A percentile compares a stretch with the other conserved stretches of the same genome.
phyloP scores from a whole-genome alignment of 2,888 invertebrate species.

The Xanthorhoe designata region DNA sequence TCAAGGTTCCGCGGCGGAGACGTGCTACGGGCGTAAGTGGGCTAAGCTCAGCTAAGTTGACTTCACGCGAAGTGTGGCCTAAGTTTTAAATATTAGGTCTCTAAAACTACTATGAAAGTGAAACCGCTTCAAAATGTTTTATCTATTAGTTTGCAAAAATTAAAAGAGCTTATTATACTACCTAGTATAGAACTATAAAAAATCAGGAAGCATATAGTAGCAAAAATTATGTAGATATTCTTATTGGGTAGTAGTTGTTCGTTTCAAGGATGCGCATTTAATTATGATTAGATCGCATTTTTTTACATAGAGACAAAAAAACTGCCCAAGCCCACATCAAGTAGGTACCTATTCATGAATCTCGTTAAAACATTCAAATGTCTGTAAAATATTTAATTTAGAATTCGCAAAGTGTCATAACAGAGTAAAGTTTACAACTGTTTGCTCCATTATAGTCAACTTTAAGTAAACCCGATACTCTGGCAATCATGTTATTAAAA shows the following conservation, averaged over 20 bases:
- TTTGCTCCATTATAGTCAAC: too few relatives aligned
- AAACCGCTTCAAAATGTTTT: not conserved
- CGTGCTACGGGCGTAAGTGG: too few relatives aligned
- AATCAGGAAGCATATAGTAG: slow-evolving; percentile 62
- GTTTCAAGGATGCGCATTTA: slow-evolving; percentile 60
- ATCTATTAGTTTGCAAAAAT: slow-evolving; percentile 12
- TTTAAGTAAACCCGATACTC: too few relatives aligned
- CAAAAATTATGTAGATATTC: slow-evolving; percentile 59
- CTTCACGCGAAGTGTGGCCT: too few relatives aligned
- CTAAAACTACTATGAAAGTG: not conserved
- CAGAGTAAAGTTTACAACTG: too few relatives aligned
- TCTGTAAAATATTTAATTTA: not conserved
- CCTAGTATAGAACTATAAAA: slow-evolving; percentile 53
- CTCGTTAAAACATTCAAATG: not conserved
- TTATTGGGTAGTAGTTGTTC: slow-evolving; percentile 36
- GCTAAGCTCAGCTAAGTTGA: too few relatives aligned
- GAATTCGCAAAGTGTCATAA: too few relatives aligned
- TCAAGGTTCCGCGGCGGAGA: too few relatives aligned
- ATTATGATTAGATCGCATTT: slow-evolving; percentile 40
- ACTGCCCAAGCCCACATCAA: not conserved
- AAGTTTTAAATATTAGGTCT: not conserved
- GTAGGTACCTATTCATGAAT: not conserved
- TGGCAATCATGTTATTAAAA: too few relatives aligned
- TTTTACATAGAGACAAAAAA: slow-evolving; percentile 35
- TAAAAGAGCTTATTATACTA: slow-evolving; percentile 49